phyloP scores from a whole-genome alignment of 2,888 invertebrate genomes.

The Latheticus oryzae region DNA sequence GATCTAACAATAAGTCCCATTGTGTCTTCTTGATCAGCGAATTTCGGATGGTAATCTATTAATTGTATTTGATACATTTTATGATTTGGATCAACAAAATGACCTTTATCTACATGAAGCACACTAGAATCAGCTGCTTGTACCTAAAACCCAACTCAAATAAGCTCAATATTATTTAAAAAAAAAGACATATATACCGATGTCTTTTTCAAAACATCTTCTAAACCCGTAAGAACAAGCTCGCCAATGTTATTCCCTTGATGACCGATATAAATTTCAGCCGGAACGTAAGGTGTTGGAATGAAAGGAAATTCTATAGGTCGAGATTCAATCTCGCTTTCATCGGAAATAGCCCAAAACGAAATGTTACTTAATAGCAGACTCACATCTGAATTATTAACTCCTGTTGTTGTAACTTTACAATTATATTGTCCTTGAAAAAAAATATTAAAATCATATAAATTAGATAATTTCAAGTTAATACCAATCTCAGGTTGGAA shows the following conservation, averaged over 20 bases:
- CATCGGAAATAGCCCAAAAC: conserved; percentile 57
- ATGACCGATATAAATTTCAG: conserved; percentile 51
- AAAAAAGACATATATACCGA: conserved; percentile 63
- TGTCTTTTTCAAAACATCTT: conserved; percentile 69
- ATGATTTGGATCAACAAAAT: conserved; percentile 47
- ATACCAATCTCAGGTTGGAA: conserved; percentile 61
- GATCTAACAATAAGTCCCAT: conserved; percentile 60
- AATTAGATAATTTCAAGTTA: too few relatives aligned
- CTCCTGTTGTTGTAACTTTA: conserved; percentile 55
- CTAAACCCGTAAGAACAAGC: conserved; percentile 68
- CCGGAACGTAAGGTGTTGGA: conserved; percentile 58
- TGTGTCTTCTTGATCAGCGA: conserved; percentile 59
- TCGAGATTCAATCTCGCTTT: conserved; percentile 53
- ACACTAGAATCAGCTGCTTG: conserved; percentile 59
- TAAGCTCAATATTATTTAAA: too few relatives aligned
- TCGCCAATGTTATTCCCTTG: conserved; percentile 49
- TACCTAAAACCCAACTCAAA: conserved; percentile 53
- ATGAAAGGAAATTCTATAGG: conserved; percentile 59
- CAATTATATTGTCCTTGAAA: conserved; percentile 62
- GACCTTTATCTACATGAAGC: conserved; percentile 53
- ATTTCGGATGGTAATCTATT: conserved; percentile 63
- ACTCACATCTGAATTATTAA: conserved; percentile 54
- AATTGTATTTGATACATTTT: conserved; percentile 56
- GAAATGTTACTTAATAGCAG: conserved; percentile 57
- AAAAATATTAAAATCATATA: too few relatives aligned